Percentiles rank a stretch among this genome's conserved stretches.
Evolutionary conservation across 2,113 vertebrate genomes (phyloP).

Genomic region (Ptyas mucosa): DNA sequence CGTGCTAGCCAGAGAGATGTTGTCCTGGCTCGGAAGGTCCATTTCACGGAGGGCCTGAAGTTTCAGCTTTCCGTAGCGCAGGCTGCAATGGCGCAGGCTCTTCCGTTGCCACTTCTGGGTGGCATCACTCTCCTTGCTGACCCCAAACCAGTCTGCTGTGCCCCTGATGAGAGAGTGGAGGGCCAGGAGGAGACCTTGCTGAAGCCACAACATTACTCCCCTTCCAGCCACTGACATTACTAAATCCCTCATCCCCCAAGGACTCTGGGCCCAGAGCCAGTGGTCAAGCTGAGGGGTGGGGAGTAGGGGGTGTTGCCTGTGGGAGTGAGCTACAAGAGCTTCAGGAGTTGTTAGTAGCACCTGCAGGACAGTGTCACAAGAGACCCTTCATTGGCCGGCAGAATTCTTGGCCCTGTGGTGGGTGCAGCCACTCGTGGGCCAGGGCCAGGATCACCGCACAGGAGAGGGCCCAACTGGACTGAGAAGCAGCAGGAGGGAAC

Average conservation of each 20-base stretch:
- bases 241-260: background rate
- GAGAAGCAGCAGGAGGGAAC: background rate
- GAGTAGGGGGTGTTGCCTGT: background rate
- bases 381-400: background rate
- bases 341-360: background rate
- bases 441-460: background rate
- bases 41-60: conserved; percentile 94
- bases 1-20: conserved; percentile 91
- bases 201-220: background rate
- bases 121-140: conserved; percentile 91
- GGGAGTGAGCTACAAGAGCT: background rate
- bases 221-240: background rate
- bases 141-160: conserved; percentile 97
- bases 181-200: background rate
- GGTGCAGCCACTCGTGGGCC: background rate
- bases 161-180: conserved; percentile 74
- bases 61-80: conserved; percentile 94
- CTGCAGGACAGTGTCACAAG: too few species aligned
- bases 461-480: background rate
- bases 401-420: background rate
- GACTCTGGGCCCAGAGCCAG: background rate
- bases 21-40: conserved; percentile 96
- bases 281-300: fast-evolving
- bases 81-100: conserved; percentile 95
- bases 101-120: conserved; percentile 98